Conservation (phyloP, 1,140 invertebrate genomes). For the Brachystomella parvula region DNA sequence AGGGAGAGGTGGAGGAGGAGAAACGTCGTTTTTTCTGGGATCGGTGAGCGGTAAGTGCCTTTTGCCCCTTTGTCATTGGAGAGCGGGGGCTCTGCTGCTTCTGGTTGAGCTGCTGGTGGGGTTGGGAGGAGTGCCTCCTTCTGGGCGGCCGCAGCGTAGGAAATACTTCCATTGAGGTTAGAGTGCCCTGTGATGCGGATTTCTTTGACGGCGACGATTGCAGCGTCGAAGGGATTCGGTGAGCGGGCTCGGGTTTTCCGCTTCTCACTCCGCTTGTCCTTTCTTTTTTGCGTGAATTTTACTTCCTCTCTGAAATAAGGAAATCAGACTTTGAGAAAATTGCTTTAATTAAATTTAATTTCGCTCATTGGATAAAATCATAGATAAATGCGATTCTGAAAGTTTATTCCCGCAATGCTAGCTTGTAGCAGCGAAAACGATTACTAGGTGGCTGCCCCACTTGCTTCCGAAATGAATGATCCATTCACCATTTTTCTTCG, state of each 20-base stretch:
- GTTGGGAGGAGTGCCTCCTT: neutral
- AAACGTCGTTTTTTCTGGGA: constrained; percentile 84
- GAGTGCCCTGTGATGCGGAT: neutral
- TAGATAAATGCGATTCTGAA: too few species aligned
- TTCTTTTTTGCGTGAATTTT: constrained; percentile 24
- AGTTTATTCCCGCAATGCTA: too few species aligned
- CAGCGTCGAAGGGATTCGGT: too few species aligned
- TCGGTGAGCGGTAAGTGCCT: constrained; percentile 41
- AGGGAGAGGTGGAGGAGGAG: constrained; percentile 84
- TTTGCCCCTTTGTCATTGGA: constrained; percentile 1
- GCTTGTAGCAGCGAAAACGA: too few species aligned
- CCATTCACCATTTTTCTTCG: too few species aligned
- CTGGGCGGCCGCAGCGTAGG: neutral
- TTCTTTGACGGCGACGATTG: neutral
- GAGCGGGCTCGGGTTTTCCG: too few species aligned
- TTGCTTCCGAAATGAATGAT: too few species aligned
- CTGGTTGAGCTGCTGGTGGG: neutral
- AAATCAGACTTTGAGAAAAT: too few species aligned
- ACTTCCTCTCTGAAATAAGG: constrained; percentile 31
- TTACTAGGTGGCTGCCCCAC: too few species aligned
- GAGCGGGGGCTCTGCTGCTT: neutral
- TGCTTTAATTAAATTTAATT: too few species aligned
- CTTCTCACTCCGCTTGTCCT: constrained; percentile 6
- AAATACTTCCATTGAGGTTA: neutral
- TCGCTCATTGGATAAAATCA: too few species aligned